Conservation (phyloP, 2,113 vertebrate species). For the Austrofundulus limnaeus region DNA sequence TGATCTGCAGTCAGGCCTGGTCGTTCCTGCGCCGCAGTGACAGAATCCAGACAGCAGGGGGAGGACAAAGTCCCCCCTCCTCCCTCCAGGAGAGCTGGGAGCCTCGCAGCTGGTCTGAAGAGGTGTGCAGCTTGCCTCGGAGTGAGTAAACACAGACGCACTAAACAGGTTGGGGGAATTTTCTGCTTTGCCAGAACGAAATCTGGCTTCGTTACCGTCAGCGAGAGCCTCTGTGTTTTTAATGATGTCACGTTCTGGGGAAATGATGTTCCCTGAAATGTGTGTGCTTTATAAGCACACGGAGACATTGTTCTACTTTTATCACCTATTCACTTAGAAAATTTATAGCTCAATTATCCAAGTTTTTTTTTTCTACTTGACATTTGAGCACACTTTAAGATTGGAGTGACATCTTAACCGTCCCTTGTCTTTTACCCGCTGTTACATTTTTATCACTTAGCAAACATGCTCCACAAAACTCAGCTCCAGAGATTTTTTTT, state of each 20-base stretch:
- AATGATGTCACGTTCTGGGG: conserved; percentile 41
- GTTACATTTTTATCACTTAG: conserved; percentile 27
- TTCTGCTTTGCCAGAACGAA: conserved; percentile 56
- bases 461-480: conserved; percentile 33
- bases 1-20: conserved; percentile 18
- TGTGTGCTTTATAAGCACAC: conserved; percentile 39
- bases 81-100: conserved; percentile 37
- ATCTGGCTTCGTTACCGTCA: conserved; percentile 35
- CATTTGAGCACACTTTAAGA: conserved; percentile 30
- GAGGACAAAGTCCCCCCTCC: conserved; percentile 42
- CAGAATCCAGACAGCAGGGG: conserved; percentile 43
- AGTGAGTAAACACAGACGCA: conserved; percentile 65
- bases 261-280: conserved; percentile 45
- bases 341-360: conserved; percentile 34
- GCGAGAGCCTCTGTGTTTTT: conserved; percentile 43
- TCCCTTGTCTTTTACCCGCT: conserved; percentile 3
- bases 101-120: conserved; percentile 36
- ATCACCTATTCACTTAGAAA: conserved; percentile 14
- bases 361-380: background rate
- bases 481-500: conserved; percentile 24
- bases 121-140: conserved; percentile 39
- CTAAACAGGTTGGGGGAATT: conserved; percentile 44
- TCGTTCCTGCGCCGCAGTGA: conserved; percentile 25
- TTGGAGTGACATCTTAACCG: conserved; percentile 19
- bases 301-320: conserved; percentile 53